Base-by-base conservation (phyloP, 37 sponge, comb jelly and placozoan genomes). In the Geodia barretti region DNA sequence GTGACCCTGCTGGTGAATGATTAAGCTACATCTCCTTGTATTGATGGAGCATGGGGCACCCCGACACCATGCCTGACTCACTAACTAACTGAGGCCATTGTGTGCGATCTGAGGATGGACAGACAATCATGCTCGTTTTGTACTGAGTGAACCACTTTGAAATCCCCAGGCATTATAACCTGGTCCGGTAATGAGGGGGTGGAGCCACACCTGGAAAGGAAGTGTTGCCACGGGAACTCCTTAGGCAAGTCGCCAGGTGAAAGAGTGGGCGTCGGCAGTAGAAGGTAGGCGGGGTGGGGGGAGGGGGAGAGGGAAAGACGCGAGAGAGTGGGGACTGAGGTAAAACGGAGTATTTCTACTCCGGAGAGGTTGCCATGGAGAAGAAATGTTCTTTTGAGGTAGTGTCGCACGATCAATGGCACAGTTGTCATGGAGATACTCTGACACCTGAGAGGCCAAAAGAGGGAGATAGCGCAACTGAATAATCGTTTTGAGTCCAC, bases 311-410 rank as follows among this genome's bases (percentile, higher is more conserved):
- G 38, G 24, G 1, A 60, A 54, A 58, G 61, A 29, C 70, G 72
- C 41, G 81, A 37, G 34, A 54, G 62, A 83, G 47, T 34, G 37
- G 29, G 76, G 74, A 39, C 39, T 60, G 3, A 77, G 41, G 54
- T 25, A n/a, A 75, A 39, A 32, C 17, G 35, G 30, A 38, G 34
- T 29, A 81, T 73, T 64, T 84, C 24, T 3, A 69, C 19, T 37
- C 60, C 70, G 36, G 66, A 24, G 17, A 31, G 29, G 30, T 76
- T 66, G 20, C 58, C 77, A 2, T 31, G 36, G 23, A 36, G n/a
- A 31, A 87, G 76, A 34, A 87, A 65, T 0, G 81, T 68, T 54
- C 39, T 79, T 31, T 54, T 73, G 36, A 87, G 80, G 81, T 64
- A 67, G 70, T 87, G 76, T 37, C 87, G 42, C 36, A 80, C 39